phyloP scores from a whole-genome alignment of 2,797 vertebrate species.

The Pristis pectinata region DNA sequence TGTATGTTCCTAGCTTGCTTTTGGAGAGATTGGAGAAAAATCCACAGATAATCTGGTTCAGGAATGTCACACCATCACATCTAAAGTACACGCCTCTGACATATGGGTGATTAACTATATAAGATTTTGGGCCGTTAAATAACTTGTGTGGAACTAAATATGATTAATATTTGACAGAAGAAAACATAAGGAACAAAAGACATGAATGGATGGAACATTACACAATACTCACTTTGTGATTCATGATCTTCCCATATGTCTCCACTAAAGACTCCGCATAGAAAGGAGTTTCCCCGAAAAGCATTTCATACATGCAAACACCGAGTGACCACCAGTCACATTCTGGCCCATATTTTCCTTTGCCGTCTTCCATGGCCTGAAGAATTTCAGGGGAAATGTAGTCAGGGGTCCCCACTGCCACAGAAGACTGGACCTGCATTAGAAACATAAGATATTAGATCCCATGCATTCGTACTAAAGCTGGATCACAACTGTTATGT shows the following conservation, averaged over 20 bases:
- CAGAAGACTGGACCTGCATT: slow-evolving; percentile 88
- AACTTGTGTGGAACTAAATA: background rate
- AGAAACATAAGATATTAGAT: background rate
- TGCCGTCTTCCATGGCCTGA: slow-evolving; percentile 98
- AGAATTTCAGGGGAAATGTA: slow-evolving; percentile 98
- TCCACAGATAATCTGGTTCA: too few species aligned
- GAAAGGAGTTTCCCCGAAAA: slow-evolving; percentile 97
- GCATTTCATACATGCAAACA: slow-evolving; percentile 99
- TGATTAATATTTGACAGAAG: background rate
- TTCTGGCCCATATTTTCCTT: slow-evolving; percentile 95
- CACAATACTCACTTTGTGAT: slow-evolving; percentile 84
- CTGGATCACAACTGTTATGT: background rate
- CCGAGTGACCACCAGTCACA: slow-evolving; percentile 99
- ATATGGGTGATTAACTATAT: too few species aligned
- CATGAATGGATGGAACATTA: background rate
- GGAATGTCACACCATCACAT: too few species aligned
- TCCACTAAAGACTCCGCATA: slow-evolving; percentile 98
- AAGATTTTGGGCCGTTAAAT: background rate
- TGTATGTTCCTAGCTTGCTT: too few species aligned
- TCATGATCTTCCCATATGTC: slow-evolving; percentile 99
- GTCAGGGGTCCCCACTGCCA: slow-evolving; percentile 95
- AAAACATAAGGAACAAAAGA: background rate
- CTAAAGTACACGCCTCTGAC: too few species aligned
- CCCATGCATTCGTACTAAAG: background rate
- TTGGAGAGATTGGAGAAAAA: too few species aligned